Base-by-base conservation (phyloP, 2,797 vertebrate species). In the Lacerta agilis region DNA sequence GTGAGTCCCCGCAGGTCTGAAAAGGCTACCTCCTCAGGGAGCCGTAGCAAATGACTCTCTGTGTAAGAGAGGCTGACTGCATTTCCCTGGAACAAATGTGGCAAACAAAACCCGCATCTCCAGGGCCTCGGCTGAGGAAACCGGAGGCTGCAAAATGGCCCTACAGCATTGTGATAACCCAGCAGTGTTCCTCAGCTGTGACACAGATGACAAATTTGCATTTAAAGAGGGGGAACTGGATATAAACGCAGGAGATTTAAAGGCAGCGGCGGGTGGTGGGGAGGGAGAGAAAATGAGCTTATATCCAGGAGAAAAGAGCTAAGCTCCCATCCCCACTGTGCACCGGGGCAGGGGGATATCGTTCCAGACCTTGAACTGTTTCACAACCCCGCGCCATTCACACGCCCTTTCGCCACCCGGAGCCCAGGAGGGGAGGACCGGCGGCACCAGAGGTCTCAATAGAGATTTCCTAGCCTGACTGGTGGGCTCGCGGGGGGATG, bases 281-380 rank as follows among this genome's bases (percentile, higher is more conserved):
- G 93, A 93, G 80, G 92, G 93, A 94, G 92, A 97, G 98, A 97
- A 98, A 98, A 98, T 98, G 97, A 98, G 98, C 98, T 98, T 97
- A 97, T 97, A 98, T 94, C 96, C 97, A 97, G 84, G 97, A 96
- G 98, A 98, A 89, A 98, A 97, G 97, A 97, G 97, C 97, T 98
- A 98, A 96, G 98, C 97, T 97, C 97, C 98, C 96, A 97, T 98
- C 98, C 98, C 98, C 97, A 98, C 98, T 98, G 98, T 97, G 98
- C 98, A 96, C 97, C 98, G 97, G 98, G 98, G 97, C 97, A 97
- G 97, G 97, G 49, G 96, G 97, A 95, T 96, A 96, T 93, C 92
- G 78, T 93, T 95, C 88, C 95, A 76, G 95, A 49, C 95, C 92
- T 96, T 61, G 95, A 94, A 94, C 95, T 93, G 92, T 94, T 94